A percentile compares a stretch with the other conserved stretches of the same genome.
phyloP scores from a whole-genome alignment of 2,113 vertebrate species.

The Oncorhynchus nerka region DNA sequence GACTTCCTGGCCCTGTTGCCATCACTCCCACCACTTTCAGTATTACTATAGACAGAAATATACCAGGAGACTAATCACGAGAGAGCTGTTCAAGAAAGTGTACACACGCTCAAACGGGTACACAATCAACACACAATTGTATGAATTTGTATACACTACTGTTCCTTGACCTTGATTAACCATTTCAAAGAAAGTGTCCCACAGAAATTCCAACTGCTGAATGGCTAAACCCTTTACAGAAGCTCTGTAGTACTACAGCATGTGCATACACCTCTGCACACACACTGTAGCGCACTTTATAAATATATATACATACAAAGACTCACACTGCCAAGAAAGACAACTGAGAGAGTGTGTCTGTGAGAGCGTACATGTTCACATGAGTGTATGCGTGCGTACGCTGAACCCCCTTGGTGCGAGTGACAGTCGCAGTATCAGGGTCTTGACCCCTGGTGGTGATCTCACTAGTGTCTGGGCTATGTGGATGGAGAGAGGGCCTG shows the following conservation, averaged over 20 bases:
- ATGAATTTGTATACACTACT: neutral
- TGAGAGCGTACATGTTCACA: neutral
- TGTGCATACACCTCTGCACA: neutral
- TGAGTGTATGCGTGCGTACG: neutral
- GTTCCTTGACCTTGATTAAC: conserved; percentile 10
- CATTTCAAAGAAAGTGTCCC: conserved; percentile 3
- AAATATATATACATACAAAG: no score
- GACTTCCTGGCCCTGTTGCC: conserved; percentile 32
- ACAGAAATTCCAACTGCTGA: neutral
- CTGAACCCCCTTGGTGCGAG: conserved; percentile 18
- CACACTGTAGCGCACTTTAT: no score
- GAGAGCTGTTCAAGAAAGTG: conserved; percentile 15
- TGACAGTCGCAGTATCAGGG: conserved; percentile 42
- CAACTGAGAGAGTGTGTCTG: neutral
- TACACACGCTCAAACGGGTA: neutral
- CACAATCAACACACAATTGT: conserved; percentile 26
- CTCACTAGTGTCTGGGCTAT: conserved; percentile 31
- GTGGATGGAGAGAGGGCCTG: conserved; percentile 21
- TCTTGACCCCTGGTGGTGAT: conserved; percentile 38
- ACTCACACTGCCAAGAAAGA: neutral
- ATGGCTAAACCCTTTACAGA: no score
- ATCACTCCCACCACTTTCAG: conserved; percentile 55
- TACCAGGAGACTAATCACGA: conserved; percentile 32
- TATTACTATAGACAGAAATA: conserved; percentile 47
- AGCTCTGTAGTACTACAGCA: no score